Evolutionary conservation across 1,140 invertebrate species (phyloP).

Genomic region (Plectrocnemia conspersa): DNA sequence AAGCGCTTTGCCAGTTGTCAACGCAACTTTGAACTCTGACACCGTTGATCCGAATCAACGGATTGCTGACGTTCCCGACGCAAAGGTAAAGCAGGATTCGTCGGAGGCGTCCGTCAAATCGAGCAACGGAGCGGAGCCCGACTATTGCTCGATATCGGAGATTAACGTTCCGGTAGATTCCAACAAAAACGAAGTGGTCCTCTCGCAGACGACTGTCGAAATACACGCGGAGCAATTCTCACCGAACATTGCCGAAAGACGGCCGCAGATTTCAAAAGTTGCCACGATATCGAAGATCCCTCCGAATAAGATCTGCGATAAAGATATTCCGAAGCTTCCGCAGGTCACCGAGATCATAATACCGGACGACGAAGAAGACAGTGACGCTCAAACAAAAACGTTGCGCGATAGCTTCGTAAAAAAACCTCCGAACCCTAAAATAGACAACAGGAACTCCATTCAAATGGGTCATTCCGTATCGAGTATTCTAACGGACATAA

Average conservation of each 20-base stretch:
- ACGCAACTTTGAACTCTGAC: conserved; percentile 54
- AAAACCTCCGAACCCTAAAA: conserved; percentile 39
- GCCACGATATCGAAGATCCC: conserved; percentile 45
- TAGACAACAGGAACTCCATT: conserved; percentile 49
- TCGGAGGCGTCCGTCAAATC: conserved; percentile 41
- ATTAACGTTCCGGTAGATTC: conserved; percentile 58
- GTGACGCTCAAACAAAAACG: conserved; percentile 36
- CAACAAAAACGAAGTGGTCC: conserved; percentile 49
- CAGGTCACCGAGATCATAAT: conserved; percentile 60
- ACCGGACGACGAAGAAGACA: conserved; percentile 53
- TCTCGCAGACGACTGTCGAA: conserved; percentile 50
- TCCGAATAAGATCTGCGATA: conserved; percentile 51
- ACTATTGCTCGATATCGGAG: conserved; percentile 62
- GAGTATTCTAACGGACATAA: conserved; percentile 56
- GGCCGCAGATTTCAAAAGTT: conserved; percentile 47
- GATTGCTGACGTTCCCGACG: conserved; percentile 55
- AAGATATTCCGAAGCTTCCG: conserved; percentile 57
- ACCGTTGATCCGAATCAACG: conserved; percentile 59
- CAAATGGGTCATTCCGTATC: conserved; percentile 58
- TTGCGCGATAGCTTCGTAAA: conserved; percentile 43
- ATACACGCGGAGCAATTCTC: conserved; percentile 49
- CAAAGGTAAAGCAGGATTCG: conserved; percentile 48
- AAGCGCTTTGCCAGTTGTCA: conserved; percentile 25
- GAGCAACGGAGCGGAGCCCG: conserved; percentile 47
- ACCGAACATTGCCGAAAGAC: conserved; percentile 41